phyloP scores from a whole-genome alignment of 2,113 vertebrate species.

The Pomatorhinus ruficollis region DNA sequence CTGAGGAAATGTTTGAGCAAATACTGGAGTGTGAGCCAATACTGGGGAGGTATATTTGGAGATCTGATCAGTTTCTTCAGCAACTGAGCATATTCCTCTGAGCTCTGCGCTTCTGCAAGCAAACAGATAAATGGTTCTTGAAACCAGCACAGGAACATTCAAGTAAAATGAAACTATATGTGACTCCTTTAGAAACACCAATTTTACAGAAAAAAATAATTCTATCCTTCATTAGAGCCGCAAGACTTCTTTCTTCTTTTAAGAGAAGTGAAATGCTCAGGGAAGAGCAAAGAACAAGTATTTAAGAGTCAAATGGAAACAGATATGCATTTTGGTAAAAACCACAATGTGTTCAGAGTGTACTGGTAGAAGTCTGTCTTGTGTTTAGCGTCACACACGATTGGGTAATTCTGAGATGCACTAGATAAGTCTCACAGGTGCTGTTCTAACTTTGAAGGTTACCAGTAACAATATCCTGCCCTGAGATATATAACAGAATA shows the following conservation, averaged over 20 bases:
- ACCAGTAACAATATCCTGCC: conserved; percentile 88
- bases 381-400: conserved; percentile 51
- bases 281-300: conserved; percentile 12
- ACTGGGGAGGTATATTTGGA: conserved; percentile 87
- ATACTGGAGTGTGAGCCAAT: conserved; percentile 93
- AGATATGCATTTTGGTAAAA: conserved; percentile 60
- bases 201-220: neutral
- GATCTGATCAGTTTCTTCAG: conserved; percentile 85
- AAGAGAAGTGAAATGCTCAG: conserved; percentile 13
- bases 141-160: neutral
- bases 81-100: conserved; percentile 87
- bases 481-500: conserved; percentile 72
- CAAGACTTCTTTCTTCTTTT: neutral
- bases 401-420: conserved; percentile 71
- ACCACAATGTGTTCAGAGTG: conserved; percentile 60
- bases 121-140: neutral
- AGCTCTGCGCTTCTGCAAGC: conserved; percentile 83
- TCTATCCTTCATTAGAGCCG: neutral
- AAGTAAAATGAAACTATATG: neutral
- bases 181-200: neutral
- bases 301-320: conserved; percentile 69
- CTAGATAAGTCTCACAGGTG: conserved; percentile 71
- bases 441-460: conserved; percentile 75
- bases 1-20: conserved; percentile 91
- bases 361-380: conserved; percentile 64